These are phyloP conservation scores for Hymenochirus boettgeri DNA, from an alignment of 2,113 vertebrate genomes.

Conservation along the genomic window DNA sequence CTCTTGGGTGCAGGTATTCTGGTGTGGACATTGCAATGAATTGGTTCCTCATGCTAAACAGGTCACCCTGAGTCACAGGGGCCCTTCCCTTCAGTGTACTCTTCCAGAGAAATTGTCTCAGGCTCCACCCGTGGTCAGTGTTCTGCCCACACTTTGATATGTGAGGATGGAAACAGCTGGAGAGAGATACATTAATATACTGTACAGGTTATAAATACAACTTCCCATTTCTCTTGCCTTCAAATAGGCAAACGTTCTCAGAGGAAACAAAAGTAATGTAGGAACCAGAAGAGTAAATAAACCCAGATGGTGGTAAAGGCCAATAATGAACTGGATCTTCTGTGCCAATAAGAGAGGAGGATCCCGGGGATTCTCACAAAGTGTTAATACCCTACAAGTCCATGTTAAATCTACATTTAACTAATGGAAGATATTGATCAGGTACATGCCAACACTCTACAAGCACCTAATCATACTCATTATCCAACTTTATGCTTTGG, in stretches of 20 bases:
- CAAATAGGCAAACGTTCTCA: no score
- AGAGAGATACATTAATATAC: constrained; percentile 62
- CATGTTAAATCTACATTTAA: no score
- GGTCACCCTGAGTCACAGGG: constrained; percentile 64
- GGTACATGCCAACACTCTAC: constrained; percentile 55
- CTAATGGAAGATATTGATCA: constrained; percentile 10
- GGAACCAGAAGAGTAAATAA: no score
- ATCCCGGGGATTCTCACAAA: neutral
- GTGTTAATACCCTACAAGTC: no score
- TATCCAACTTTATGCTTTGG: constrained; percentile 69
- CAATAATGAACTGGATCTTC: constrained; percentile 4
- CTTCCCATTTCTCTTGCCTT: constrained; percentile 58
- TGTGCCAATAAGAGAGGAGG: neutral
- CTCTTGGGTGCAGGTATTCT: constrained; percentile 69
- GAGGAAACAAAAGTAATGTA: no score
- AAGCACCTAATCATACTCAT: constrained; percentile 57
- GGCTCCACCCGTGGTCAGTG: constrained; percentile 45
- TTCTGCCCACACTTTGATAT: constrained; percentile 51
- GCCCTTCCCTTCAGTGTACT: constrained; percentile 45
- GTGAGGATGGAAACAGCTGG: constrained; percentile 55
- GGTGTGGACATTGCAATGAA: constrained; percentile 69
- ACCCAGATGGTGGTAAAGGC: no score
- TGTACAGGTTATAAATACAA: constrained; percentile 74
- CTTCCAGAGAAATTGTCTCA: constrained; percentile 55
- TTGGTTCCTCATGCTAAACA: constrained; percentile 52